Evolutionary conservation across 2,888 invertebrate genomes (phyloP), one percentile per base, ranked within the genome.

Genomic region (Ametastegia equiseti): DNA sequence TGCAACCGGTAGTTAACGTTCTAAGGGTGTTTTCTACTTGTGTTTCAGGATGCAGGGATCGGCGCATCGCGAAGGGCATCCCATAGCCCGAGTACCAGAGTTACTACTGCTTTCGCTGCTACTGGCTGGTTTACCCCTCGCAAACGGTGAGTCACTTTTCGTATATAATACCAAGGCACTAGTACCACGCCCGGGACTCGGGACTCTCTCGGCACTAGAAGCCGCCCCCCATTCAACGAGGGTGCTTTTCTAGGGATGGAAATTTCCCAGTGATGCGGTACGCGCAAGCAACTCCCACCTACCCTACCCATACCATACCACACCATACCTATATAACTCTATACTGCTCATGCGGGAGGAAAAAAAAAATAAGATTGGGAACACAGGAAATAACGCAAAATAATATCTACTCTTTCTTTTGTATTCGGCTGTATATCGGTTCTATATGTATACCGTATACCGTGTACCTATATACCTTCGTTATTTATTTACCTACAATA

Each of bases 111-210:
- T 89, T 80, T 84, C 87, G 83, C 83, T 88, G 84, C 87, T 88
- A 84, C 86, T 86, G 81, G 83, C 87, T 82, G 84, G 87, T 77
- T 83, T 88, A 83, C 86, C 89, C 86, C 86, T 87, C 83, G 88
- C 88, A 84, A 88, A 90, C 86, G 91, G 91, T 91, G 88, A 91
- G 91, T 90, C 89, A 88, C 86, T 87, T 84, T 86, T 81, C 57
- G 85, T 82, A 82, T n/a, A n/a, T 84, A 85, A 86, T 60, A 83
- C 83, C 42, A 47, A 71, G 47, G 71, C 47, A 39, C 54, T 33
- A 78, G 19, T 23, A 33, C 60, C 42, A 60, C 19, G 77, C 39
- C n/a, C 57, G 50, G 50, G 33, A 73, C 27, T 57, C 42, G 42
- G 69, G n/a, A 63, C 67, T n/a, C n/a, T n/a, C n/a, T 67, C 23